phyloP scores from a whole-genome alignment of 1,140 invertebrate species.

The Stegodyphus dumicola region DNA sequence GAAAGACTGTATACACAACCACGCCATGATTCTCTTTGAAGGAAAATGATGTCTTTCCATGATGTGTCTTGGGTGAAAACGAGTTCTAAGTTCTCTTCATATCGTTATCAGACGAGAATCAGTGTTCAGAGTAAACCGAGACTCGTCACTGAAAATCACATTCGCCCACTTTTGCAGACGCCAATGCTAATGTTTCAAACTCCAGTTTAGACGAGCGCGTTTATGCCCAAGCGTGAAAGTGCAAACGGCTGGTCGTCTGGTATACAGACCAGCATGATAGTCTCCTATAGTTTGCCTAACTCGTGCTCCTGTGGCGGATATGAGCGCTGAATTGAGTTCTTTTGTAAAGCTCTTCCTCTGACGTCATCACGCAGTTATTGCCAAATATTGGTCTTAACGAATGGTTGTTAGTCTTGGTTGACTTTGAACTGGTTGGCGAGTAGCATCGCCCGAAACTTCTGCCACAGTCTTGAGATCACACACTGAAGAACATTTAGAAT shows the following conservation, averaged over 20 bases:
- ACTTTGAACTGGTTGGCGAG: neutral
- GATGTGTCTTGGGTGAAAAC: conserved; percentile 13
- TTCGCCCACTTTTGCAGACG: neutral
- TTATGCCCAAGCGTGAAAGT: too few relatives aligned
- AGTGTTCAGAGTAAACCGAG: neutral
- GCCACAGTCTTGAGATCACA: too few relatives aligned
- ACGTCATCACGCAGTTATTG: neutral
- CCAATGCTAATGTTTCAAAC: conserved; percentile 4
- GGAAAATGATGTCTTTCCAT: neutral
- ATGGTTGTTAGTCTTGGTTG: neutral
- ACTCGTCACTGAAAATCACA: neutral
- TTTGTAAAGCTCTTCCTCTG: too few relatives aligned
- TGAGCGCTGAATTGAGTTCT: too few relatives aligned
- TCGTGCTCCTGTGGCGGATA: neutral
- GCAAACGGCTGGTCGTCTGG: too few relatives aligned
- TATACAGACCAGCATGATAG: neutral
- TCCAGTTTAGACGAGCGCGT: neutral
- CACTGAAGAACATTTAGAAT: too few relatives aligned
- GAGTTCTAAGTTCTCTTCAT: neutral
- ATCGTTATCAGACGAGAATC: conserved; percentile 1
- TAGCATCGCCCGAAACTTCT: neutral
- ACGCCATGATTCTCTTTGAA: neutral
- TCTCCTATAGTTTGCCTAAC: neutral
- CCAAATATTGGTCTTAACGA: conserved; percentile 13
- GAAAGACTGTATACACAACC: too few relatives aligned